Evolutionary conservation across 2,888 invertebrate species (phyloP), one percentile per base, ranked within the genome.

Genomic region (Apamea monoglypha): DNA sequence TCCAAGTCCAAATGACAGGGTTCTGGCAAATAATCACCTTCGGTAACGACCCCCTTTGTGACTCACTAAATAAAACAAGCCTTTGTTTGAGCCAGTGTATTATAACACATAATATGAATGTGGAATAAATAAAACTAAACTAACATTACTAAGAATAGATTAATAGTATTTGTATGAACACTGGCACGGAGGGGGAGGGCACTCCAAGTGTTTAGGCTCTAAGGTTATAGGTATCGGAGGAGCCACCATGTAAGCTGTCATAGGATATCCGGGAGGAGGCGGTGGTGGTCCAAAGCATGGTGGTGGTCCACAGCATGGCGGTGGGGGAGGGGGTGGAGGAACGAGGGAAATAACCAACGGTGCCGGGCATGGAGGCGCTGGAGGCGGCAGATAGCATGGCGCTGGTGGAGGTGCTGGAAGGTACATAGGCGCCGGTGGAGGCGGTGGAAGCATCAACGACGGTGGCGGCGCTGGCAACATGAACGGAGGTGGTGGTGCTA

Each of bases 161-260:
- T 82, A 88, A 79, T 80, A 89, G 74, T 87, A 87, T 79, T 88
- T 89, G 69, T 91, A 93, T 40, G 89, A 83, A 81, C 93, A 93
- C 8, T 87, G 74, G 66, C 90, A 89, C 0, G 89, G 80, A 14
- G 87, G 73, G 7, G 82, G 85, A 16, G 84, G 85, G 8, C 87
- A 81, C 7, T 90, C 89, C n/a, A 95, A 81, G 0, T 95, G 95
- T 70, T 96, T 96, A 0, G 96, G 94, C 82, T 96, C 96, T 74
- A 96, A 87, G 4, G 94, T 91, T 8, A 95, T 92, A 0, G 96
- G 96, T 1, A 96, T 92, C 8, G 96, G 96, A 53, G 96, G 91
- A 14, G 95, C 90, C 0, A 96, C 92, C 92, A 96, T 93, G 83
- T 91, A 96, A 0, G 96, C 96, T 44, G 93, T 95, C 96, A 96